Conservation (phyloP, 92 coral and sea anemone genomes). For the Ricordea florida region DNA sequence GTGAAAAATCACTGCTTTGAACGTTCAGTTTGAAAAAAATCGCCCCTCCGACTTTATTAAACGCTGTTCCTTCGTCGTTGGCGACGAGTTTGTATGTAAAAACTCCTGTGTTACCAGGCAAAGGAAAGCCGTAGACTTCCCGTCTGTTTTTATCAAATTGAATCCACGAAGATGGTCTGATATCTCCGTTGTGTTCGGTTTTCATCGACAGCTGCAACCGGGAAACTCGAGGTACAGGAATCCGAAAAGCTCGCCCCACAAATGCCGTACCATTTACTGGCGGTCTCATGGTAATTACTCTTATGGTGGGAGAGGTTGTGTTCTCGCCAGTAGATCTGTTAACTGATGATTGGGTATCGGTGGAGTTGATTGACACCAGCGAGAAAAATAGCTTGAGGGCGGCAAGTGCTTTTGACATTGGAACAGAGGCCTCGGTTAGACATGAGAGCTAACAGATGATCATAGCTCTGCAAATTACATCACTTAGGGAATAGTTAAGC, state of each 20-base stretch:
- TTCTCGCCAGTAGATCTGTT: slow-evolving; percentile 9
- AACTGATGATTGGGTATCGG: slow-evolving; percentile 40
- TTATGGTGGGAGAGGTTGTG: background rate
- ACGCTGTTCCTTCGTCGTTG: slow-evolving; percentile 6
- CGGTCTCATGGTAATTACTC: background rate
- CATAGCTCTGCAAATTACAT: background rate
- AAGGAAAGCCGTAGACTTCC: slow-evolving; percentile 62
- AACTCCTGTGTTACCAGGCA: slow-evolving; percentile 60
- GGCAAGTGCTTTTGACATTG: slow-evolving; percentile 92
- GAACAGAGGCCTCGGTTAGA: slow-evolving; percentile 49
- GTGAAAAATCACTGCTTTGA: background rate
- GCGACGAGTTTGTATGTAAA: slow-evolving; percentile 43
- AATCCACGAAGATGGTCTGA: slow-evolving; percentile 67
- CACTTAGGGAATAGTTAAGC: background rate
- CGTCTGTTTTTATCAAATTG: slow-evolving; percentile 47
- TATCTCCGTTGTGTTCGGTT: slow-evolving; percentile 49
- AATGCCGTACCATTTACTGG: background rate
- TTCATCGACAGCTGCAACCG: slow-evolving; percentile 40
- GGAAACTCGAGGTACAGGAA: slow-evolving; percentile 47
- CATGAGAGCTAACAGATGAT: slow-evolving; percentile 18
- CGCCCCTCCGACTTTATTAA: slow-evolving; percentile 2
- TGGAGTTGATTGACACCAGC: slow-evolving; percentile 70
- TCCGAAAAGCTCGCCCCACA: slow-evolving; percentile 66
- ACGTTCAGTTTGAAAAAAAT: slow-evolving; percentile 45
- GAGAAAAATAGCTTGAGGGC: slow-evolving; percentile 87